Evolutionary conservation across 2,113 vertebrate genomes (phyloP).

Genomic region (Pelmatolapia mariae): DNA sequence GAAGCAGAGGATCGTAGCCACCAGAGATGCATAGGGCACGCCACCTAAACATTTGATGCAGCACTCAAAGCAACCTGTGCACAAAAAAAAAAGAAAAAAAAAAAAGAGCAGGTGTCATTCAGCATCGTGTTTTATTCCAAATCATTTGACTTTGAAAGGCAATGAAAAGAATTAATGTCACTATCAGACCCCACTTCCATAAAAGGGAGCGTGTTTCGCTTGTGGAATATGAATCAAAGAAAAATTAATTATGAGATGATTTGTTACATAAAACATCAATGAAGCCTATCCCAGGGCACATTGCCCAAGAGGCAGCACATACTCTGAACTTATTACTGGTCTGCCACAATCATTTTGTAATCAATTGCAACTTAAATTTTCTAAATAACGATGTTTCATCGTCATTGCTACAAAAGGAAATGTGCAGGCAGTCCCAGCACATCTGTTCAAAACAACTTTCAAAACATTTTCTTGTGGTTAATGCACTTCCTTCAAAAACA

Average conservation of each 20-base stretch:
- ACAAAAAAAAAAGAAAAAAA: constrained; percentile 4
- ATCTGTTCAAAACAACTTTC: background rate
- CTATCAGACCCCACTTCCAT: background rate
- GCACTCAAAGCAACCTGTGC: constrained; percentile 96
- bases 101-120: background rate
- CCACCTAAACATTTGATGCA: constrained; percentile 98
- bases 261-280: background rate
- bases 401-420: background rate
- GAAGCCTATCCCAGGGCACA: background rate
- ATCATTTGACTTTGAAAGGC: background rate
- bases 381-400: background rate
- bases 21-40: constrained; percentile 94
- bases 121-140: background rate
- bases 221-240: background rate
- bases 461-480: background rate
- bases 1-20: constrained; percentile 98
- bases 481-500: background rate
- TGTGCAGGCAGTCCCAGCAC: background rate
- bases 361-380: background rate
- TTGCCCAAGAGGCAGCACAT: background rate
- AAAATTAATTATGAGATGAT: background rate
- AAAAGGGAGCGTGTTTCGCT: background rate
- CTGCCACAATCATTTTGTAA: background rate
- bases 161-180: background rate
- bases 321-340: background rate